Evolutionary conservation across 2,888 invertebrate genomes (phyloP).

Genomic region (Cybosia mesomella): DNA sequence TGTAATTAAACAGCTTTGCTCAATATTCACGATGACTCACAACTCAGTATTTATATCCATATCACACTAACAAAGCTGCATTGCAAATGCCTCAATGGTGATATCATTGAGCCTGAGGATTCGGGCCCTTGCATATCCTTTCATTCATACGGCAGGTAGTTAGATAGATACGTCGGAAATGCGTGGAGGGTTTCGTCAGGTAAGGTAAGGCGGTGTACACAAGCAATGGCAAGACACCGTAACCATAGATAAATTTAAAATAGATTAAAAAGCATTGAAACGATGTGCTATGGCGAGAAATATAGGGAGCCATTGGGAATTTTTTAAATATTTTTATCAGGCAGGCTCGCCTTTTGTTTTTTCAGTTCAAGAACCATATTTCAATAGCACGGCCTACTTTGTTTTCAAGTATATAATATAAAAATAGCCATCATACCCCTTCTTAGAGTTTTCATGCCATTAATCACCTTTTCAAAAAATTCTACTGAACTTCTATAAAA

Average conservation of each 20-base stretch:
- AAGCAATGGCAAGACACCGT: constrained; percentile 11
- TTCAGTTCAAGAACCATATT: not conserved
- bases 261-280: not conserved
- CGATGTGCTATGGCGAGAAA: not conserved
- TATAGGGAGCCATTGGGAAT: not conserved
- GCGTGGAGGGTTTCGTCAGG: constrained; percentile 33
- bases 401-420: too few relatives aligned
- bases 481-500: too few relatives aligned
- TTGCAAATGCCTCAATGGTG: constrained; percentile 36
- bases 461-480: too few relatives aligned
- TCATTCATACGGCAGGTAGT: constrained; percentile 56
- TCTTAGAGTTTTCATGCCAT: not conserved
- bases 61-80: constrained; percentile 34
- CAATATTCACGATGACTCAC: constrained; percentile 17
- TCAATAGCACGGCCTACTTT: too few relatives aligned
- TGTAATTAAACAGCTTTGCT: not conserved
- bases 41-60: constrained; percentile 12
- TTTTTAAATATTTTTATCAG: not conserved
- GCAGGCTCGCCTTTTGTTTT: not conserved
- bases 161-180: constrained; percentile 41
- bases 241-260: not conserved
- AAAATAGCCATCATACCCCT: too few relatives aligned
- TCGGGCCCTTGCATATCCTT: constrained; percentile 49
- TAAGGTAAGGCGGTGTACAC: constrained; percentile 30
- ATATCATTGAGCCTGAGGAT: constrained; percentile 48